phyloP scores from a whole-genome alignment of 2,888 invertebrate species.

The Andricus curvator region DNA sequence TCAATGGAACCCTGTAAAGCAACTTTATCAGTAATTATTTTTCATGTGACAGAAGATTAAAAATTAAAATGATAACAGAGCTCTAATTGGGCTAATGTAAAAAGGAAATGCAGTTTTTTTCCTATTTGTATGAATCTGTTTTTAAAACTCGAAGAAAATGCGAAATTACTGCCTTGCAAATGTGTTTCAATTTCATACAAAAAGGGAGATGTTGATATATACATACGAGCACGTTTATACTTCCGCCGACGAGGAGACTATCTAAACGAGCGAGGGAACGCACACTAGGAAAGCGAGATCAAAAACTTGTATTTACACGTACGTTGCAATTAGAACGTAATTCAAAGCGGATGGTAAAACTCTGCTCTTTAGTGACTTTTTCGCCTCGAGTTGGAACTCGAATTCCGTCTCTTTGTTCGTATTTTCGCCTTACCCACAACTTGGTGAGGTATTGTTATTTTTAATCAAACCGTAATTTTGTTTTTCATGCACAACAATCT shows the following conservation, averaged over 20 bases:
- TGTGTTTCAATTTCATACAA: slow-evolving; percentile 7
- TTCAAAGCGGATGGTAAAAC: slow-evolving; percentile 49
- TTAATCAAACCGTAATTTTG: neutral
- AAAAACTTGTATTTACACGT: slow-evolving; percentile 39
- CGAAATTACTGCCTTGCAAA: neutral
- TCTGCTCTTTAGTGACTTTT: slow-evolving; percentile 18
- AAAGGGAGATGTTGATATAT: neutral
- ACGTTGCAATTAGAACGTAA: slow-evolving; percentile 51
- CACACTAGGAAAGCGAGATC: neutral
- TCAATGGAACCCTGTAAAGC: no score
- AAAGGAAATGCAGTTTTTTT: neutral
- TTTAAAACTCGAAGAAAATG: neutral
- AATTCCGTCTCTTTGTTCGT: slow-evolving; percentile 3
- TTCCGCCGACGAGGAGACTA: neutral
- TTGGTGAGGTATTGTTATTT: neutral
- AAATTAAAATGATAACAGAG: no score
- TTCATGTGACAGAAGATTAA: no score
- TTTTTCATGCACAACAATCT: neutral
- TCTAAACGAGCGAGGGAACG: slow-evolving; percentile 6
- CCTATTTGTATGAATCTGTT: neutral
- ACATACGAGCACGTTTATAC: neutral
- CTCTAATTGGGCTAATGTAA: no score
- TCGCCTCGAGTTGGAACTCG: neutral
- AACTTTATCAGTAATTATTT: no score
- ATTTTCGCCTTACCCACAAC: neutral